Conservation (phyloP, 2,888 invertebrate genomes). For the Drosophila putrida region DNA sequence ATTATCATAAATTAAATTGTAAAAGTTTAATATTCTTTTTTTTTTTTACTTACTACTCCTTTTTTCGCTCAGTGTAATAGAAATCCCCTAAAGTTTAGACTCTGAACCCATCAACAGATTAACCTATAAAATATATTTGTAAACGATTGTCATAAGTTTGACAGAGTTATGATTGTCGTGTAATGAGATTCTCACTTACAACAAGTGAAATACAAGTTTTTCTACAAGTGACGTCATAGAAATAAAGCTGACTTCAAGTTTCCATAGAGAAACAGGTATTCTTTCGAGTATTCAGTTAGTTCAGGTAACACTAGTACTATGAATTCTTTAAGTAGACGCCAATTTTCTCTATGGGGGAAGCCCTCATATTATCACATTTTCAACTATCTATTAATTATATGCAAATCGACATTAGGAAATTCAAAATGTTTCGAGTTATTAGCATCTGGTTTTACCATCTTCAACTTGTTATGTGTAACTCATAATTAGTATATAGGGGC, state of each 20-base stretch:
- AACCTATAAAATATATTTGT: not conserved
- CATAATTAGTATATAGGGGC: not conserved
- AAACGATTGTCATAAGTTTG: not conserved
- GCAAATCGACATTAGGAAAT: constrained; percentile 11
- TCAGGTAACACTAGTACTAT: constrained; percentile 9
- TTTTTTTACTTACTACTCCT: too few species aligned
- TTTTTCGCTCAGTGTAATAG: not conserved
- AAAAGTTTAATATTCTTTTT: too few species aligned
- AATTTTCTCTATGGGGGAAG: not conserved
- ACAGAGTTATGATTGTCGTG: constrained; percentile 10
- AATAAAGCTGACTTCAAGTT: not conserved
- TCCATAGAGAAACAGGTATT: not conserved
- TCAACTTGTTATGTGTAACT: not conserved
- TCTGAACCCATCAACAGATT: not conserved
- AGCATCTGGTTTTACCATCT: not conserved
- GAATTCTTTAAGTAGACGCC: not conserved
- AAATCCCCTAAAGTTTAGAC: not conserved
- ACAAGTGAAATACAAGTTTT: constrained; percentile 15
- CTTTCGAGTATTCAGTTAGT: not conserved
- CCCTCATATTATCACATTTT: not conserved
- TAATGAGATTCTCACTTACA: not conserved
- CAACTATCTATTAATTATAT: constrained; percentile 15
- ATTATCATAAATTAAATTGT: too few species aligned
- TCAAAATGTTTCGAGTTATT: not conserved
- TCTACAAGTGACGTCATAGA: not conserved